Percentiles rank a stretch among this genome's conserved stretches.
These are phyloP conservation scores for Drosophila ironensis DNA, from an alignment of 1,140 invertebrate species.

Conservation along the genomic window DNA sequence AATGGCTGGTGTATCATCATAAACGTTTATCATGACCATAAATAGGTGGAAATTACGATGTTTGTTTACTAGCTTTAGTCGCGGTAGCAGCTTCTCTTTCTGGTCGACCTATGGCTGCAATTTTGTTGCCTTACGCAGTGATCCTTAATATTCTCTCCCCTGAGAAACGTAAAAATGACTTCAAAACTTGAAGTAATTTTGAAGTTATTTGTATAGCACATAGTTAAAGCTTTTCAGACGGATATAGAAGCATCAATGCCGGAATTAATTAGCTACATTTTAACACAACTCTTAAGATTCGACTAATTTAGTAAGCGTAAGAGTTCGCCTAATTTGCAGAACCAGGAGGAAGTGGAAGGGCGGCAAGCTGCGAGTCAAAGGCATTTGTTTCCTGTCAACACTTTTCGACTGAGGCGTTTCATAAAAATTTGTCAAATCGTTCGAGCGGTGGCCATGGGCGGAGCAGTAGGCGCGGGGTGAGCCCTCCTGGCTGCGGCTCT, in stretches of 20 bases:
- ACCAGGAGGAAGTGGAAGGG: slow-evolving; percentile 21
- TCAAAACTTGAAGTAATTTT: slow-evolving; percentile 17
- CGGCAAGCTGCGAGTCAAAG: not conserved
- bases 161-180: slow-evolving; percentile 25
- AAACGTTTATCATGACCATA: slow-evolving; percentile 75
- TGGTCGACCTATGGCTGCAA: slow-evolving; percentile 39
- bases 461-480: not conserved
- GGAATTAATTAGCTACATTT: no score
- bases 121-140: slow-evolving; percentile 63
- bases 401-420: slow-evolving; percentile 30
- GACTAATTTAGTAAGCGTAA: slow-evolving; percentile 51
- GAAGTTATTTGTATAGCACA: no score
- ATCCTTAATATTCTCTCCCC: slow-evolving; percentile 51
- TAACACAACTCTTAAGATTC: not conserved
- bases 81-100: slow-evolving; percentile 14
- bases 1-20: slow-evolving; percentile 55
- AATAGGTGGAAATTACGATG: slow-evolving; percentile 73
- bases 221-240: no score
- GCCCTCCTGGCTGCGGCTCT: slow-evolving; percentile 4
- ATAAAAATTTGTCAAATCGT: slow-evolving; percentile 46
- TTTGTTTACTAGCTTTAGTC: slow-evolving; percentile 52
- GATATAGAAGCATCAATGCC: no score
- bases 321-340: slow-evolving; percentile 39
- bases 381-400: slow-evolving; percentile 64
- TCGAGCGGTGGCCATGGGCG: not conserved